Percentiles rank a stretch among this genome's conserved stretches.
Conservation (phyloP, 1,140 invertebrate genomes). For the Magallana ariakensis region DNA sequence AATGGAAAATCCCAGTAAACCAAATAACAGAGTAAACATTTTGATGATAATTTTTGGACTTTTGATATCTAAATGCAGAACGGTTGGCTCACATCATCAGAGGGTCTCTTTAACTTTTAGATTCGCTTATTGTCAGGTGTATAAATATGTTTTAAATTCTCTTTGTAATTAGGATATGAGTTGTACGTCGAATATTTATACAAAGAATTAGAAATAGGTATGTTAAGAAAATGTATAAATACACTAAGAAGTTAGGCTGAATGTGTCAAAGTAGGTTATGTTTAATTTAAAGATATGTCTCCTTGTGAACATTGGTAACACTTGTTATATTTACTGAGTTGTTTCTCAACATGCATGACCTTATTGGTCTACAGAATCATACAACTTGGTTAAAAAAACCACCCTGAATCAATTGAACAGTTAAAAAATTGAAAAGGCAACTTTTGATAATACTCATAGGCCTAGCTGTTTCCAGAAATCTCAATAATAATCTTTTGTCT, state of each 20-base stretch:
- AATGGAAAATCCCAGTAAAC: background rate
- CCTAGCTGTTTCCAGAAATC: too few species aligned
- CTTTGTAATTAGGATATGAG: background rate
- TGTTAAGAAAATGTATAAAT: constrained; percentile 14
- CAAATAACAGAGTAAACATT: background rate
- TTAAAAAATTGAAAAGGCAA: too few species aligned
- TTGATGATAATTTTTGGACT: background rate
- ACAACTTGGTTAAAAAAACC: too few species aligned
- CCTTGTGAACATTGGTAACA: constrained; percentile 10
- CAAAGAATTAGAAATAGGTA: constrained; percentile 12
- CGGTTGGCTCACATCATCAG: background rate
- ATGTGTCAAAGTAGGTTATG: background rate
- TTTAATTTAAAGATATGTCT: constrained; percentile 13
- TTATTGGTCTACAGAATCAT: too few species aligned
- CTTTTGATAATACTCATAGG: too few species aligned
- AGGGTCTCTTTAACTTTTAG: background rate
- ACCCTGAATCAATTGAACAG: too few species aligned
- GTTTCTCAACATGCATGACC: too few species aligned
- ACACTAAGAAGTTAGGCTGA: constrained; percentile 1
- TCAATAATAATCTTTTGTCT: too few species aligned
- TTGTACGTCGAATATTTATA: background rate
- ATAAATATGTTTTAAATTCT: background rate
- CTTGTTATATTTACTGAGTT: background rate
- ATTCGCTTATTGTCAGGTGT: constrained; percentile 8
- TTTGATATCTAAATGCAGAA: background rate